Evolutionary conservation across 2,113 vertebrate species (phyloP), one percentile per base, ranked within the genome.

Genomic region (Choloepus hoffmanni): DNA sequence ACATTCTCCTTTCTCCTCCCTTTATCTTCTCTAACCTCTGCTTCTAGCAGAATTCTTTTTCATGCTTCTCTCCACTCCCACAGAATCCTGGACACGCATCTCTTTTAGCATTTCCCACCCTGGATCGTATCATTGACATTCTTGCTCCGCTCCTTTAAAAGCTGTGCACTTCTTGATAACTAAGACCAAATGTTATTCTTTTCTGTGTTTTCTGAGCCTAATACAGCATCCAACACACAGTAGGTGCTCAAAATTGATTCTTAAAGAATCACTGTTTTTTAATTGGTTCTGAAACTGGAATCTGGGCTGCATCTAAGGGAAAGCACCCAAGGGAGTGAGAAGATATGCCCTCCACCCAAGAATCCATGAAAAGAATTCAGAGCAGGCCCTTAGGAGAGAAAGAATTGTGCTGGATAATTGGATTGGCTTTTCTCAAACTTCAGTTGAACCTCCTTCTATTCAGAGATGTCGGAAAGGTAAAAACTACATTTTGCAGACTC

Each of bases 321-420:
- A 53, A 84, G 36, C 65, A 28, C 15, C 43, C 45, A 81, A 81
- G 45, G 50, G n/a, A 87, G 70, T 68, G 45, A 88, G 26, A 92
- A 95, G 45, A n/a, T 68, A 21, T 81, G 30, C 77, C 48, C n/a
- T 67, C 67, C 5, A 72, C 65, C 50, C 77, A 76, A 55, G 92
- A 88, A 40, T 65, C 76, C 60, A 36, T 92, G 67, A 87, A 88
- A 16, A 19, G 10, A 62, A 95, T 89, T 96, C 60, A 68, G 83
- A 93, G 62, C 21, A 85, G 53, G 2, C 86, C 21, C 7, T 3
- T 65, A 30, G 77, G 50, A 95, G 14, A 82, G n/a, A 94, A 73
- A 82, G 40, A 94, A 68, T 19, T 76, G 78, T 81, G 43, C 43
- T 94, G 21, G 30, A 30, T 72, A 78, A 73, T 74, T 77, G 36